phyloP scores from a whole-genome alignment of 2,113 vertebrate species.

The Poicephalus gulielmi region DNA sequence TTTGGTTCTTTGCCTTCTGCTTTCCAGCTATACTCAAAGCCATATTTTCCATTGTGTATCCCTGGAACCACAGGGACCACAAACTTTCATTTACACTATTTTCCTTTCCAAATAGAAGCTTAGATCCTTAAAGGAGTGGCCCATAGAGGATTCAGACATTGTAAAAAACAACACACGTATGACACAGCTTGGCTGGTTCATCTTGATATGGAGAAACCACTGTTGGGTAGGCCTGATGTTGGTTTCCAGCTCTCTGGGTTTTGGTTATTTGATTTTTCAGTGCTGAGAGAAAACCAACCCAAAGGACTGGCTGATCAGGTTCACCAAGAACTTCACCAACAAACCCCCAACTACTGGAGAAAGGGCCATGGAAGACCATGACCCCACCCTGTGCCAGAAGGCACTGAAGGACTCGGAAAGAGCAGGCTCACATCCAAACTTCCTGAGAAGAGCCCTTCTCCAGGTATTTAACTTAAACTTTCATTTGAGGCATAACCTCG shows the following conservation, averaged over 20 bases:
- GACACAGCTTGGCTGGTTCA: neutral
- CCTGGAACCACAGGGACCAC: neutral
- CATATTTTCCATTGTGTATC: neutral
- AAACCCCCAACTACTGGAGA: neutral
- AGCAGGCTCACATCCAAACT: neutral
- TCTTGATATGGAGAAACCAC: neutral
- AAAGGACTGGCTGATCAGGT: neutral
- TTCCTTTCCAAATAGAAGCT: neutral
- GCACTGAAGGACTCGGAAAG: neutral
- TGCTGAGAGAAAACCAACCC: neutral
- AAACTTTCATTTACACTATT: neutral
- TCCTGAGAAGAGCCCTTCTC: neutral
- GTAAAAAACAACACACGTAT: neutral
- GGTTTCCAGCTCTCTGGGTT: neutral
- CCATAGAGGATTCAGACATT: neutral
- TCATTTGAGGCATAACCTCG: accelerated
- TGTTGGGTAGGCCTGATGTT: neutral
- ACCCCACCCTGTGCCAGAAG: neutral
- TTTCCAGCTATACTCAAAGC: neutral
- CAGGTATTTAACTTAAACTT: neutral
- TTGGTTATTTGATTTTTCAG: neutral
- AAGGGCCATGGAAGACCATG: neutral
- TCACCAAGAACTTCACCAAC: neutral
- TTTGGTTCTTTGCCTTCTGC: neutral
- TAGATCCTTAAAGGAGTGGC: neutral